These are phyloP conservation scores for Cephalopterus ornatus DNA, from an alignment of 2,113 vertebrate species.

Conservation along the genomic window DNA sequence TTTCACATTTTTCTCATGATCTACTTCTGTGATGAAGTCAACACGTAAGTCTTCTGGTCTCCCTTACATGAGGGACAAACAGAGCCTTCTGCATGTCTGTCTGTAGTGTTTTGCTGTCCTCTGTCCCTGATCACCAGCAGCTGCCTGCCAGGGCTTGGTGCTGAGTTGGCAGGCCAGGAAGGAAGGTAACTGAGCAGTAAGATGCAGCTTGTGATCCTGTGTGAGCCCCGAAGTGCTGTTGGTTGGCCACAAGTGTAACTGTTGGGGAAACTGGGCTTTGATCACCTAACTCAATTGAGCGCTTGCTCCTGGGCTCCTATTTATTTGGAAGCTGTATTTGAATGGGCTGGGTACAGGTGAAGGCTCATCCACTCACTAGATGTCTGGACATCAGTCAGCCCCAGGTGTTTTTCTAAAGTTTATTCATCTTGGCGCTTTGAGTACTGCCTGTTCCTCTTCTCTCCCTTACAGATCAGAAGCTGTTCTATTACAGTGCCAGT, in stretches of 20 bases:
- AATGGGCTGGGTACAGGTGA: neutral
- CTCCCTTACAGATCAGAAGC: constrained; percentile 67
- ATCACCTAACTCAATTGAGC: neutral
- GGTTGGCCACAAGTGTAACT: neutral
- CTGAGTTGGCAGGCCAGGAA: neutral
- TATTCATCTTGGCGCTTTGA: neutral
- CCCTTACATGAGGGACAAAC: neutral
- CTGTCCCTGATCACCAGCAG: neutral
- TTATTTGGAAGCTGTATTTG: neutral
- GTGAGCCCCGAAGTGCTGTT: neutral
- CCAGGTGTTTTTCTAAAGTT: neutral
- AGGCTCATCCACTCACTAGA: neutral
- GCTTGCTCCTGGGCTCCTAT: neutral
- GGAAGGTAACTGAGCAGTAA: neutral
- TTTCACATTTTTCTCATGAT: neutral
- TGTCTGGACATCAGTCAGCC: neutral
- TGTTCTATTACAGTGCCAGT: constrained; percentile 70
- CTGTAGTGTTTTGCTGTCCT: neutral
- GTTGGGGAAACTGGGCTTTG: neutral
- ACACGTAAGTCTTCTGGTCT: neutral
- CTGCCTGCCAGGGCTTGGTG: neutral
- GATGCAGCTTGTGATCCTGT: neutral
- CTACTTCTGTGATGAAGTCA: neutral
- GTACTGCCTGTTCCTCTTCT: neutral
- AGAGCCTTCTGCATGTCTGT: neutral